A percentile compares a stretch with the other conserved stretches of the same genome.
Conservation (phyloP, 2,797 vertebrate species). For the Astyanax mexicanus region DNA sequence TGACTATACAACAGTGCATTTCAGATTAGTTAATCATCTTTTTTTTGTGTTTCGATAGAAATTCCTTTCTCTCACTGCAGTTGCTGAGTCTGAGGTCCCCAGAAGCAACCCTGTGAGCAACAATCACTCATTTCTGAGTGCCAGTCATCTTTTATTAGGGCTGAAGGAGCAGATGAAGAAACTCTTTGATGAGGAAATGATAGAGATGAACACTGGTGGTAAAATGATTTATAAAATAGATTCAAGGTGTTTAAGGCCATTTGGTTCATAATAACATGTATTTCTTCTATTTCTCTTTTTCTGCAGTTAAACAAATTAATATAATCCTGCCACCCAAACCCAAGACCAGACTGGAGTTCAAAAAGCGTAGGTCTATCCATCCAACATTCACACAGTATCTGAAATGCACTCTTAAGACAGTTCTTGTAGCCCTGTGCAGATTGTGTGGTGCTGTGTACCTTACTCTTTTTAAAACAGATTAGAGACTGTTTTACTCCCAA, state of each 20-base stretch:
- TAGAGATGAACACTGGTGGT: neutral
- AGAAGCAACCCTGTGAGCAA: neutral
- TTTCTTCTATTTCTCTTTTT: too few relatives aligned
- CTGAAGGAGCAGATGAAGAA: neutral
- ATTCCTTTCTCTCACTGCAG: neutral
- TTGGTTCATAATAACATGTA: too few relatives aligned
- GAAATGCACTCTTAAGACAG: neutral
- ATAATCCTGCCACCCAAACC: neutral
- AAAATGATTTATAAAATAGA: too few relatives aligned
- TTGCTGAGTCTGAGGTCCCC: neutral
- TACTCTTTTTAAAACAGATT: too few relatives aligned
- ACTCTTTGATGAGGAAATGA: neutral
- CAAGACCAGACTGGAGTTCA: constrained; percentile 16
- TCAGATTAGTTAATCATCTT: too few relatives aligned
- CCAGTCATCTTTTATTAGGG: neutral
- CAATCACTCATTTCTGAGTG: neutral
- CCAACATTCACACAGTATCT: neutral
- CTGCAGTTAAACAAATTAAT: neutral
- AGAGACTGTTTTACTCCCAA: too few relatives aligned
- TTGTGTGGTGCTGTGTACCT: too few relatives aligned
- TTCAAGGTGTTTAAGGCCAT: too few relatives aligned
- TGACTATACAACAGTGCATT: neutral
- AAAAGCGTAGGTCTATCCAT: constrained; percentile 12
- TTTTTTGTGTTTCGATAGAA: neutral
- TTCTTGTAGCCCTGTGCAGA: too few relatives aligned